Evolutionary conservation across 2,113 vertebrate genomes (phyloP).

Genomic region (Sialia sialis): DNA sequence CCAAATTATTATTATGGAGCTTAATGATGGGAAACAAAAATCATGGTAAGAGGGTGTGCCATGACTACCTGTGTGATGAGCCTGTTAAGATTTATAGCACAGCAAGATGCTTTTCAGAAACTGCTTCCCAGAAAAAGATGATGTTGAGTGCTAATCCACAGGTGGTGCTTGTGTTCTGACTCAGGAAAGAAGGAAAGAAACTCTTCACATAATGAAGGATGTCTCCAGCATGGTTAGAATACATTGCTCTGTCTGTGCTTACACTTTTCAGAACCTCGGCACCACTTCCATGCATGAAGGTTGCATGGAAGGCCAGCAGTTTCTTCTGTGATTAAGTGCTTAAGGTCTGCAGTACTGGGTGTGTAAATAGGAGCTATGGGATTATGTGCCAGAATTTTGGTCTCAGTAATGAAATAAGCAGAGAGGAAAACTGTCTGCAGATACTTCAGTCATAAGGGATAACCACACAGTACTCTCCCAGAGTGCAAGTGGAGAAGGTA

Average conservation of each 20-base stretch:
- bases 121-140: background rate
- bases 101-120: background rate
- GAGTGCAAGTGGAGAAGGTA: background rate
- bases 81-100: background rate
- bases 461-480: background rate
- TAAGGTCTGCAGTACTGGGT: background rate
- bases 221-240: background rate
- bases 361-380: background rate
- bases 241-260: background rate
- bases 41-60: background rate
- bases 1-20: background rate
- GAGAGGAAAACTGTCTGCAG: background rate
- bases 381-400: background rate
- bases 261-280: background rate
- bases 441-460: background rate
- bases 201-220: background rate
- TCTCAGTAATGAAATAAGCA: background rate
- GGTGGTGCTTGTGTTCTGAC: background rate
- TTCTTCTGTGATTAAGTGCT: background rate
- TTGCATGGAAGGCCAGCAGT: background rate
- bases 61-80: background rate
- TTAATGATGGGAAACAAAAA: background rate
- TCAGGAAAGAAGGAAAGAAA: background rate
- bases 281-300: background rate
- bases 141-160: background rate